phyloP scores from a whole-genome alignment of 1,140 invertebrate genomes.

The Orius insidiosus region DNA sequence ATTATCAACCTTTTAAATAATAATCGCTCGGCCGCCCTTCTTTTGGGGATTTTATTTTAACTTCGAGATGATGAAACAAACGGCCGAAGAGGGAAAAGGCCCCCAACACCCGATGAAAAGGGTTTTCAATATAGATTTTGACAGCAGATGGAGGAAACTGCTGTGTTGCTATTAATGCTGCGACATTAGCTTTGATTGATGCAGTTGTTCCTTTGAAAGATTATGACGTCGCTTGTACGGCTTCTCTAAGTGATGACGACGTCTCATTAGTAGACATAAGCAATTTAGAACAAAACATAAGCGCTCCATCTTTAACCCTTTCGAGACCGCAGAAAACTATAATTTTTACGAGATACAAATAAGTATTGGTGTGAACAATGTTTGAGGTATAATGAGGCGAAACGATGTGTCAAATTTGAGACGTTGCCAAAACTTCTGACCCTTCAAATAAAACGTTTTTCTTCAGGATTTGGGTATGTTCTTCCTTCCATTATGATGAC shows the following conservation, averaged over 20 bases:
- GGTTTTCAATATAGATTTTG: slow-evolving; percentile 35
- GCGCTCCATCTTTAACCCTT: slow-evolving; percentile 59
- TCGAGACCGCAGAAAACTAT: too few relatives aligned
- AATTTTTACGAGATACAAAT: slow-evolving; percentile 66
- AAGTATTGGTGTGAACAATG: slow-evolving; percentile 78
- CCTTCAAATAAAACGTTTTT: slow-evolving; percentile 76
- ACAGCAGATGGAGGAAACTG: slow-evolving; percentile 86
- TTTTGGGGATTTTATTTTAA: too few relatives aligned
- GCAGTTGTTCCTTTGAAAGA: slow-evolving; percentile 91
- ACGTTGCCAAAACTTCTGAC: slow-evolving; percentile 67
- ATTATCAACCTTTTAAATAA: too few relatives aligned
- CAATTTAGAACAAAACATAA: slow-evolving; percentile 49
- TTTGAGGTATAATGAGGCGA: slow-evolving; percentile 69
- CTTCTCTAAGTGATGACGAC: slow-evolving; percentile 51
- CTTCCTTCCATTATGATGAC: neutral
- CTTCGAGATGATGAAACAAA: too few relatives aligned
- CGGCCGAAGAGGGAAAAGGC: too few relatives aligned
- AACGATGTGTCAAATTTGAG: slow-evolving; percentile 65
- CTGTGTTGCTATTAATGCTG: slow-evolving; percentile 78
- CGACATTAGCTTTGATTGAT: slow-evolving; percentile 88
- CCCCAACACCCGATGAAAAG: too few relatives aligned
- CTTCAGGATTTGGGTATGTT: slow-evolving; percentile 43
- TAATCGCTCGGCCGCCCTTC: too few relatives aligned
- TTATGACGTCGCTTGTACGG: slow-evolving; percentile 61
- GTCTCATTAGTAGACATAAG: slow-evolving; percentile 64